Evolutionary conservation across 1,140 invertebrate genomes (phyloP), one percentile per base, ranked within the genome.

Genomic region (Leptopilina boulardi): DNA sequence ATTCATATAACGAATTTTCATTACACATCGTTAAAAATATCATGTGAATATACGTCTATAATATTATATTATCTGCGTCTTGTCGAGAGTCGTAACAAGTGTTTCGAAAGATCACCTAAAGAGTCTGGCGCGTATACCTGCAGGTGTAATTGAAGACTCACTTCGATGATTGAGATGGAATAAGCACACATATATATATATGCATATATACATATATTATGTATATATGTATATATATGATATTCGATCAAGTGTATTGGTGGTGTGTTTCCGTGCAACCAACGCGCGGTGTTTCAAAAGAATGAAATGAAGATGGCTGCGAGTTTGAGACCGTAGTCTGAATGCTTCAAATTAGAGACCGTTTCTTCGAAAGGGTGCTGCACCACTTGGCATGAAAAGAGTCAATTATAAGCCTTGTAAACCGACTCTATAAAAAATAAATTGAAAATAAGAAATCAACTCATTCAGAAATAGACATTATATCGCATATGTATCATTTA

Each of bases 381-480:
- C 59, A 66, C 59, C 21, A 66, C 59, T 66, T 66, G 59, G 59
- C 59, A 66, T 66, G 59, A 66, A 66, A 66, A 66, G 59, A 66
- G 59, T 66, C 59, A 66, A 66, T 66, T 66, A 66, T 66, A 66
- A 66, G 26, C 23, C 23, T 66, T 66, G 26, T 30, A 66, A 51
- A 66, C 13, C 59, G 26, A 66, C 26, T 66, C 23, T 66, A 38
- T 6, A 30, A 66, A 66, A 66, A 66, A 66, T 66, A 30, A 66
- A 66, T 66, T 34, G 15, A 15, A 66, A 66, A 66, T 13, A 34
- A 66, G 11, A 66, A 66, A 66, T 66, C 26, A 66, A 66, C 56
- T 66, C 23, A 26, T 30, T 66, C 23, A 66, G 59, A 66, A 66
- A 66, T 66, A 66, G 59, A 66, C 59, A 66, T 66, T 66, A 66